Evolutionary conservation across 2,888 invertebrate species (phyloP), one percentile per base, ranked within the genome.

Genomic region (Torymus auratus): DNA sequence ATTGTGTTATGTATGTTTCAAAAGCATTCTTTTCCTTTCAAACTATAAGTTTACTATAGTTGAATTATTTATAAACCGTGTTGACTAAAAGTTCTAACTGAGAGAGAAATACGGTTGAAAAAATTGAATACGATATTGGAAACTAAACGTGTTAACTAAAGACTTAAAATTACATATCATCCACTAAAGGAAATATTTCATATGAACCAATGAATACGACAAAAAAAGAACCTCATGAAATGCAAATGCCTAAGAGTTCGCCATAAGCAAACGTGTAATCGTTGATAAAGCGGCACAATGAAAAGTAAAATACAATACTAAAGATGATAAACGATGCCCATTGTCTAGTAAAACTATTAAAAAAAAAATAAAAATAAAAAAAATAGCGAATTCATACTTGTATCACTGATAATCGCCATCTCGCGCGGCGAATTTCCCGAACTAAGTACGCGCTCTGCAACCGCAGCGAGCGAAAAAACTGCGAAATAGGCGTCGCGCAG

Each of bases 381-480:
- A 11, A 41, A 23, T 52, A 70, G 55, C 17, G 64, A 77, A 68
- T n/a, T 41, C 65, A 50, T 55, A 65, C 64, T 41, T 77, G 68
- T 67, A 67, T 72, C 67, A 70, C 56, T 78, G 72, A 75, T 65
- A 72, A 78, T 62, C 68, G 67, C 70, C 72, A 60, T 64, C 70
- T 62, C 75, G 75, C 67, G 60, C 69, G 76, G 60, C 69, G 76
- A 74, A 70, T 75, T 78, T 62, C 76, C 69, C 62, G 81, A 76
- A 62, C 68, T 53, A 17, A 17, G 14, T 13, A 69, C 15, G 3
- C 23, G 55, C 58, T 4, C 12, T 11, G 71, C 12, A 71, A n/a
- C n/a, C n/a, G n/a, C n/a, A n/a, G n/a, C n/a, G n/a, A n/a, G n/a
- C n/a, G n/a, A n/a, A n/a, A n/a, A n/a, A n/a, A n/a, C 15, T 64